Conservation (phyloP, 2,113 vertebrate species). For the Mandrillus leucophaeus region DNA sequence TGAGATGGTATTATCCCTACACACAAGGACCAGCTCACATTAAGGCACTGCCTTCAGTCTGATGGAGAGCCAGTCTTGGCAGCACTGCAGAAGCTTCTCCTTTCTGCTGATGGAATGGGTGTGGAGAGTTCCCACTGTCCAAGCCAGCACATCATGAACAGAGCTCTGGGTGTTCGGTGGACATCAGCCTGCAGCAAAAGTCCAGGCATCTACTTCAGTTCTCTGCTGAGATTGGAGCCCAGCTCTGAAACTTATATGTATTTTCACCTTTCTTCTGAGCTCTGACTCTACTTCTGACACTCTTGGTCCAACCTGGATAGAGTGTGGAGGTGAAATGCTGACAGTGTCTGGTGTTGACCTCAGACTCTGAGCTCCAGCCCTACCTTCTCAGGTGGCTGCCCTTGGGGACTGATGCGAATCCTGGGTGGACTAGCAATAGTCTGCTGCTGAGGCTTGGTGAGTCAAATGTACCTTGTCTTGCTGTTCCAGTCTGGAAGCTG, state of each 20-base stretch:
- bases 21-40: neutral
- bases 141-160: rapidly evolving
- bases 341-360: neutral
- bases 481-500: neutral
- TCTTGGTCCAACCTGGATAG: neutral
- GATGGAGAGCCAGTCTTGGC: neutral
- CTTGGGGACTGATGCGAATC: neutral
- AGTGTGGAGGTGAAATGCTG: too few relatives aligned
- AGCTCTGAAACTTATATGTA: neutral
- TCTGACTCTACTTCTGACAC: neutral
- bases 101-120: neutral
- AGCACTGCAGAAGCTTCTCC: rapidly evolving
- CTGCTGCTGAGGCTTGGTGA: neutral
- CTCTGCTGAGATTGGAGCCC: neutral
- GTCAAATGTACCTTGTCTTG: neutral
- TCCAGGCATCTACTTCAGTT: neutral
- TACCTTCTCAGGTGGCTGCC: neutral
- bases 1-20: too few relatives aligned
- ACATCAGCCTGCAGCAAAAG: too few relatives aligned
- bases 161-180: neutral
- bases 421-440: neutral
- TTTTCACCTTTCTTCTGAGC: neutral
- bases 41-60: neutral
- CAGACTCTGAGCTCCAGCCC: rapidly evolving
- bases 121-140: neutral